Conservation (phyloP, 2,797 vertebrate genomes). For the Bovichtus diacanthus region DNA sequence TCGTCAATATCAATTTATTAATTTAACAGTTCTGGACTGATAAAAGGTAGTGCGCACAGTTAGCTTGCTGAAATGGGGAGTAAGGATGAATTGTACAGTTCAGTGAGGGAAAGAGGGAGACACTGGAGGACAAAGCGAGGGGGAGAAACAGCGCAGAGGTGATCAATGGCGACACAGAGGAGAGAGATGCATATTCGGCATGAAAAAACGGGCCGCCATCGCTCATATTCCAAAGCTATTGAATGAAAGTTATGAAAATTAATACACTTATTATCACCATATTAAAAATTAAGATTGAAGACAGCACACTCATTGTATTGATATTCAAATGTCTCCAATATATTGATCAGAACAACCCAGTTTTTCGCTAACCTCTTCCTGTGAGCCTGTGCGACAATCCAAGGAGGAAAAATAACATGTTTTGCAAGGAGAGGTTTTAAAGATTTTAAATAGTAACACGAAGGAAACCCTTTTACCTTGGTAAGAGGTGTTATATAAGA, state of each 20-base stretch:
- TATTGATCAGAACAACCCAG: slow-evolving; percentile 72
- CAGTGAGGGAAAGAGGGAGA: slow-evolving; percentile 65
- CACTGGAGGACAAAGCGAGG: slow-evolving; percentile 64
- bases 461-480: slow-evolving; percentile 2
- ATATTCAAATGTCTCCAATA: slow-evolving; percentile 78
- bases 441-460: slow-evolving; percentile 34
- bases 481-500: slow-evolving; percentile 16
- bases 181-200: slow-evolving; percentile 65
- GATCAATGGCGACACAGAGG: slow-evolving; percentile 75
- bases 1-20: slow-evolving; percentile 99
- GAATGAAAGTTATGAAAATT: slow-evolving; percentile 81
- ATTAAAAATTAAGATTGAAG: slow-evolving; percentile 83
- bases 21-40: slow-evolving; percentile 94
- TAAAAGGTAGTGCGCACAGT: slow-evolving; percentile 89
- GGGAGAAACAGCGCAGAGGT: slow-evolving; percentile 53
- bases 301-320: slow-evolving; percentile 61
- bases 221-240: slow-evolving; percentile 75
- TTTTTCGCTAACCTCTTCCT: slow-evolving; percentile 43
- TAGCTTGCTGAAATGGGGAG: slow-evolving; percentile 76
- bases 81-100: slow-evolving; percentile 78
- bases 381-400: slow-evolving; percentile 12
- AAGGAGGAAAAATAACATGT: slow-evolving; percentile 7
- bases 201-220: slow-evolving; percentile 74
- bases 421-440: background rate
- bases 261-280: slow-evolving; percentile 82